Evolutionary conservation across 2,888 invertebrate genomes (phyloP).

Genomic region (Neuroscelio doddi): DNA sequence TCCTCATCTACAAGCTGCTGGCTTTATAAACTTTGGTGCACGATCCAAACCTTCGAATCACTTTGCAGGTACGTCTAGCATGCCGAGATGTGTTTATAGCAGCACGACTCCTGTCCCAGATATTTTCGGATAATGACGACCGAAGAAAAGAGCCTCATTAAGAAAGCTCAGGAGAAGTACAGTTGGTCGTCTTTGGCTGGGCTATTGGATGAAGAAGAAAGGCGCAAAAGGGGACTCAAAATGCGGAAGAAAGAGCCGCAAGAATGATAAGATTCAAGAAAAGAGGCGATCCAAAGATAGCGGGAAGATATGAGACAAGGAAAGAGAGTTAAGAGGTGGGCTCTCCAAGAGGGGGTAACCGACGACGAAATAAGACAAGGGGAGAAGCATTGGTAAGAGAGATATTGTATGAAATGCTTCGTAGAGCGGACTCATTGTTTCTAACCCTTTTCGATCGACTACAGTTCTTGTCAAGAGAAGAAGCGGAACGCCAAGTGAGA

Average conservation of each 20-base stretch:
- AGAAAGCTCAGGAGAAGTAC: slow-evolving; percentile 20
- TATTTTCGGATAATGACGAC: slow-evolving; percentile 47
- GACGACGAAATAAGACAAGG: no score
- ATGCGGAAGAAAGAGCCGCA: slow-evolving; percentile 19
- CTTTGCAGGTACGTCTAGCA: not conserved
- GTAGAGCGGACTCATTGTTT: slow-evolving; percentile 21
- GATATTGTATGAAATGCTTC: slow-evolving; percentile 1
- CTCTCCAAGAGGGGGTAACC: slow-evolving; percentile 12
- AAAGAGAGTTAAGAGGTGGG: slow-evolving; percentile 23
- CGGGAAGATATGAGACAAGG: slow-evolving; percentile 12
- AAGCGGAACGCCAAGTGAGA: not conserved
- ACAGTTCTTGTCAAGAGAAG: not conserved
- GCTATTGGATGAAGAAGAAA: slow-evolving; percentile 28
- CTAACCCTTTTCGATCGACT: slow-evolving; percentile 14
- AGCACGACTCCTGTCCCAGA: slow-evolving; percentile 50
- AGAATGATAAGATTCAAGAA: slow-evolving; percentile 25
- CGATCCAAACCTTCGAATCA: not conserved
- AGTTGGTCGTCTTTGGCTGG: slow-evolving; percentile 2
- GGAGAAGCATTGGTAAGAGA: no score
- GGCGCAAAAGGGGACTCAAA: no score
- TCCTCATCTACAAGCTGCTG: not conserved
- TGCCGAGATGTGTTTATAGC: slow-evolving; percentile 4
- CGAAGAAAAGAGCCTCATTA: slow-evolving; percentile 49
- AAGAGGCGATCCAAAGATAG: slow-evolving; percentile 14
- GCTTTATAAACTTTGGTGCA: not conserved